Percentiles rank a stretch among this genome's conserved stretches.
Evolutionary conservation across 1,140 invertebrate species (phyloP).

Genomic region (Atta cephalotes): DNA sequence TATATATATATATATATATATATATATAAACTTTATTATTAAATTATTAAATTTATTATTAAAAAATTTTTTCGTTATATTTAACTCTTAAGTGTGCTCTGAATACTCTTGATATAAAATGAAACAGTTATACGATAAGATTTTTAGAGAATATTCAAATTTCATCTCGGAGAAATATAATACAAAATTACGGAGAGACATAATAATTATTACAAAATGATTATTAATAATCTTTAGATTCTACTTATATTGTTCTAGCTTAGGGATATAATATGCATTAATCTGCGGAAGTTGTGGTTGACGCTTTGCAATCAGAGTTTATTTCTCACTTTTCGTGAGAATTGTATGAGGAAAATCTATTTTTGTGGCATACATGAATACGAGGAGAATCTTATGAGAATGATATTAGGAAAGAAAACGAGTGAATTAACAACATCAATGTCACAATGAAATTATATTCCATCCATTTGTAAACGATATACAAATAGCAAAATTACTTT

Average conservation of each 20-base stretch:
- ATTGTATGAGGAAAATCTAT: slow-evolving; percentile 28
- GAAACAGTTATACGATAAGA: background rate
- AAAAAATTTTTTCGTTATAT: too few species aligned
- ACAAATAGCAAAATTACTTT: slow-evolving; percentile 9
- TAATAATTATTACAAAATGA: background rate
- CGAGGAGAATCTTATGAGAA: background rate
- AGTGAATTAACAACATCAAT: background rate
- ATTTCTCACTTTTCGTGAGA: background rate
- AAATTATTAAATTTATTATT: too few species aligned
- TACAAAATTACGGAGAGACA: background rate
- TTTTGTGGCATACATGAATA: background rate
- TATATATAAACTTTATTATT: too few species aligned
- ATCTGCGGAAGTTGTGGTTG: slow-evolving; percentile 28
- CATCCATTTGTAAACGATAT: background rate
- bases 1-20: too few species aligned
- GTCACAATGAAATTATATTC: background rate
- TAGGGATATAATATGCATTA: background rate
- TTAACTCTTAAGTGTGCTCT: too few species aligned
- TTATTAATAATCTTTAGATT: background rate
- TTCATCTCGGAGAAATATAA: background rate
- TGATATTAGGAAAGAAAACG: background rate
- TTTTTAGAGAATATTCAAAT: background rate
- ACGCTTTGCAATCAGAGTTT: slow-evolving; percentile 7
- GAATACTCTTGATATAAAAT: too few species aligned
- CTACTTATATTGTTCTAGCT: background rate